A percentile compares a stretch with the other conserved stretches of the same genome.
These are phyloP conservation scores for Antitype chi DNA, from an alignment of 2,888 invertebrate species.

Conservation along the genomic window DNA sequence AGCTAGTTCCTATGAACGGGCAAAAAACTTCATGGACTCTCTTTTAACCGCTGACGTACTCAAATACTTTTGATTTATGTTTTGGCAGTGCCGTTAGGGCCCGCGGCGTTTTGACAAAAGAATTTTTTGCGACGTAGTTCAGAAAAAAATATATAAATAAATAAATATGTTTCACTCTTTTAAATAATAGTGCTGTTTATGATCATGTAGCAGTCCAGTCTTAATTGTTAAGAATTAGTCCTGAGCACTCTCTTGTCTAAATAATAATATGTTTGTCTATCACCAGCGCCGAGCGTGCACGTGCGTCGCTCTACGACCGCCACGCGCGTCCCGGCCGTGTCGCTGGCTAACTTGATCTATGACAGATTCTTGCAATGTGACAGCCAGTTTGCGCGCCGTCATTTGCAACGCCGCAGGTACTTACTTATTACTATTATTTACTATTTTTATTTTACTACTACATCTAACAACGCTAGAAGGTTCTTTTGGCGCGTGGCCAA, in stretches of 20 bases:
- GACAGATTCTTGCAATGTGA: constrained; percentile 81
- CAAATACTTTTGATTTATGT: too few species aligned
- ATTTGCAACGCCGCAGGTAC: constrained; percentile 78
- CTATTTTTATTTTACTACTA: too few species aligned
- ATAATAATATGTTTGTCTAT: constrained; percentile 10
- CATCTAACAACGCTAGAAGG: background rate
- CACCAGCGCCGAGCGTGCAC: constrained; percentile 67
- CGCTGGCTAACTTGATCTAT: constrained; percentile 74
- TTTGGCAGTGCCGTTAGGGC: too few species aligned
- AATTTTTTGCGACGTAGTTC: too few species aligned
- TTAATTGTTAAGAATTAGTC: background rate
- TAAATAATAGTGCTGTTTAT: background rate
- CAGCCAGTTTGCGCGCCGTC: constrained; percentile 74
- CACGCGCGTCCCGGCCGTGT: constrained; percentile 68
- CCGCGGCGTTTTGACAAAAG: too few species aligned
- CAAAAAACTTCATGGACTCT: background rate
- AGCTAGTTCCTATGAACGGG: background rate
- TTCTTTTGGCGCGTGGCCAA: background rate
- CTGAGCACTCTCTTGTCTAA: background rate
- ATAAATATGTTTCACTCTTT: background rate
- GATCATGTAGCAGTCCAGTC: too few species aligned
- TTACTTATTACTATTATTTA: background rate
- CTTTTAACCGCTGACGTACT: too few species aligned
- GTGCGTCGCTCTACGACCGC: constrained; percentile 68
- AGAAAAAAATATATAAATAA: too few species aligned